phyloP scores from a whole-genome alignment of 2,797 vertebrate genomes.

The Capromys pilorides region DNA sequence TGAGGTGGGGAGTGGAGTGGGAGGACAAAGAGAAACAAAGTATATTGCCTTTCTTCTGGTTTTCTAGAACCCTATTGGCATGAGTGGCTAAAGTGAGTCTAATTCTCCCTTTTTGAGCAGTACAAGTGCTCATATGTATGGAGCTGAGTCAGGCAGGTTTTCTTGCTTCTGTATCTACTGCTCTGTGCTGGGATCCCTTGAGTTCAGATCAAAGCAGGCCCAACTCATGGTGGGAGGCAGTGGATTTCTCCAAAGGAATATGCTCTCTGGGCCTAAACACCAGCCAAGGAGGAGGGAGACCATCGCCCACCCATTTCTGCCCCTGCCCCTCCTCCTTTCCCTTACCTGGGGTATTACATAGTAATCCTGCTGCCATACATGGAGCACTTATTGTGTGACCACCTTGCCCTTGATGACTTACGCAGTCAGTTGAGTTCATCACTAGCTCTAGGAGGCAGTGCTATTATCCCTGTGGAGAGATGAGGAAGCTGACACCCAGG shows the following conservation, averaged over 20 bases:
- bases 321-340: background rate
- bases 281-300: background rate
- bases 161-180: background rate
- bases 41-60: background rate
- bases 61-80: background rate
- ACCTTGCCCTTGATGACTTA: background rate
- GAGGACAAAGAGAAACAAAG: background rate
- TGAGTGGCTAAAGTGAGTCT: background rate
- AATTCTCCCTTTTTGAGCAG: background rate
- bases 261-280: background rate
- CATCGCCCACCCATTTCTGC: accelerated
- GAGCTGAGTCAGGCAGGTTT: background rate
- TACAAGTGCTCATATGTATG: background rate
- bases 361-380: background rate
- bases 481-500: background rate
- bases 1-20: background rate
- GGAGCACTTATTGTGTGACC: accelerated
- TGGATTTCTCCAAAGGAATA: background rate
- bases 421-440: background rate
- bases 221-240: background rate
- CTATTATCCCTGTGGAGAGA: background rate
- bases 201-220: background rate
- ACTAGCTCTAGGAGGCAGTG: background rate
- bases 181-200: background rate
- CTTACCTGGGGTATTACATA: background rate